Evolutionary conservation across 2,888 invertebrate genomes (phyloP).

Genomic region (Hoplodrina blanda): DNA sequence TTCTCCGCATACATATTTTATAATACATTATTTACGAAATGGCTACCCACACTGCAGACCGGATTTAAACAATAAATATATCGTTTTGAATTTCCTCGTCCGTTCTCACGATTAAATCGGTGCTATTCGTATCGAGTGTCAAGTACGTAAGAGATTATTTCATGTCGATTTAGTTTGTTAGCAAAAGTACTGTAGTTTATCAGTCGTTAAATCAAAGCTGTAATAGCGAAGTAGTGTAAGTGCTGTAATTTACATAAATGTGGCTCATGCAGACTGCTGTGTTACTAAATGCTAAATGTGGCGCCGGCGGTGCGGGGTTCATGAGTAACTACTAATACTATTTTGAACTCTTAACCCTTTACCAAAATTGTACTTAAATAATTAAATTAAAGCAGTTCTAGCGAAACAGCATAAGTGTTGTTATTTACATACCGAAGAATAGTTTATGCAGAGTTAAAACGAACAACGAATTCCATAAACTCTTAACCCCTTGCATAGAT

Average conservation of each 20-base stretch:
- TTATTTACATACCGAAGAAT: constrained; percentile 3
- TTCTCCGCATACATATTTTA: constrained; percentile 53
- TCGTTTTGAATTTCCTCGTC: constrained; percentile 38
- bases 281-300: constrained; percentile 33
- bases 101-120: constrained; percentile 55
- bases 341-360: constrained; percentile 26
- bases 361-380: constrained; percentile 6
- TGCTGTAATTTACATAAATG: constrained; percentile 51
- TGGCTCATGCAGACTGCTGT: constrained; percentile 43
- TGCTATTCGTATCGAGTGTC: constrained; percentile 49
- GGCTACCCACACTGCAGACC: constrained; percentile 49
- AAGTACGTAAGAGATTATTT: constrained; percentile 52
- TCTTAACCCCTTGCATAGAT: constrained; percentile 3
- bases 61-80: constrained; percentile 58
- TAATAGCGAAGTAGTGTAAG: constrained; percentile 43
- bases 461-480: background rate
- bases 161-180: constrained; percentile 54
- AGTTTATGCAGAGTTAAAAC: background rate
- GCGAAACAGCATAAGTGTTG: background rate
- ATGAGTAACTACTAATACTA: constrained; percentile 9
- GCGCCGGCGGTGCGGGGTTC: constrained; percentile 13
- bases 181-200: constrained; percentile 44
- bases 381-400: constrained; percentile 15
- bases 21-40: constrained; percentile 53
- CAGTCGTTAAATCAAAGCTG: constrained; percentile 40